These are phyloP conservation scores for Sebastes reedi DNA, from an alignment of 2,797 vertebrate species.

Conservation along the genomic window DNA sequence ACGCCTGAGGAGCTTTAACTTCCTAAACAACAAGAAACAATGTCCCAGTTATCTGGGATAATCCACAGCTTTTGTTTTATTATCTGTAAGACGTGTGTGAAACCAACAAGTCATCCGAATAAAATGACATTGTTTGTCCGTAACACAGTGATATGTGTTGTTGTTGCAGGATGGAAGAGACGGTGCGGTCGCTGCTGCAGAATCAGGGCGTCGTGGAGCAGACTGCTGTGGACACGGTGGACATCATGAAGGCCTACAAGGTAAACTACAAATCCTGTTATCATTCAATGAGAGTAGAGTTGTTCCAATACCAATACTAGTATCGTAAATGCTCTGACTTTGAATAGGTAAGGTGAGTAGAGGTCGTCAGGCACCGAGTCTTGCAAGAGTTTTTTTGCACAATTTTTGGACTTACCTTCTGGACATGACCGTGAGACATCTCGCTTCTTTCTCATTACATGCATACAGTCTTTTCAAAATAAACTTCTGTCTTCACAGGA, in stretches of 20 bases:
- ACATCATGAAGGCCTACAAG: slow-evolving; percentile 88
- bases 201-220: slow-evolving; percentile 85
- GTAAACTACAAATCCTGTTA: slow-evolving; percentile 62
- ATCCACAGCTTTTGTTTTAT: not conserved
- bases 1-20: not conserved
- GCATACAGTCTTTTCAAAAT: no score
- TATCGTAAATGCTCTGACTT: no score
- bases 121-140: not conserved
- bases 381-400: no score
- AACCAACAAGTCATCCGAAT: not conserved
- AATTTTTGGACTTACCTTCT: no score
- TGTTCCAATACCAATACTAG: accelerated
- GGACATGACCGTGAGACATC: no score
- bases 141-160: not conserved
- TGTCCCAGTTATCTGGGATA: not conserved
- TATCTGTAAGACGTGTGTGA: not conserved
- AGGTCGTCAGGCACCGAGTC: no score
- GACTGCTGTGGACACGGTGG: slow-evolving; percentile 84
- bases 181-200: slow-evolving; percentile 89
- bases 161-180: slow-evolving; percentile 91
- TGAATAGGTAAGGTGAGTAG: no score
- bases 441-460: no score
- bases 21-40: not conserved
- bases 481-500: no score
- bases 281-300: not conserved